These are phyloP conservation scores for Ornithorhynchus anatinus DNA, from an alignment of 2,113 vertebrate species.

Conservation along the genomic window DNA sequence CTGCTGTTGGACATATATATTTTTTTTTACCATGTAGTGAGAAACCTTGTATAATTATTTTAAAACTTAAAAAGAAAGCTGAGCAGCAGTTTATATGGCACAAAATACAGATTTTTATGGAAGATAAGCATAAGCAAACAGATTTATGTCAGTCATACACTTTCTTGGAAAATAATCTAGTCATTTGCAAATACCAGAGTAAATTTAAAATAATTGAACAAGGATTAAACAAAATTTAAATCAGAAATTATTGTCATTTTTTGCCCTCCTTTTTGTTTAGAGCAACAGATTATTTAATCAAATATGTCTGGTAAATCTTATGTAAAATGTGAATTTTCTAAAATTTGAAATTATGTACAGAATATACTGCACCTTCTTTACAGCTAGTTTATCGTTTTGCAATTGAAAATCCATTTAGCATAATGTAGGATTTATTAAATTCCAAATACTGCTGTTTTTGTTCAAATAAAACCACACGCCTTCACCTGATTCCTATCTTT, in stretches of 20 bases:
- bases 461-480: conserved; percentile 59
- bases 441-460: conserved; percentile 31
- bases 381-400: conserved; percentile 45
- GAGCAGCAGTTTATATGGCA: conserved; percentile 21
- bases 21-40: conserved; percentile 36
- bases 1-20: conserved; percentile 32
- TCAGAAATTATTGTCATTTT: background rate
- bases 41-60: conserved; percentile 49
- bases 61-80: conserved; percentile 27
- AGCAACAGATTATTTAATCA: conserved; percentile 26
- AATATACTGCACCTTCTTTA: conserved; percentile 46
- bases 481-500: conserved; percentile 7
- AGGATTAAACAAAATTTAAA: conserved; percentile 9
- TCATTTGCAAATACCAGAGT: background rate
- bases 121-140: conserved; percentile 20
- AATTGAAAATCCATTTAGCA: conserved; percentile 54
- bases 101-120: conserved; percentile 33
- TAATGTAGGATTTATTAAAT: conserved; percentile 48
- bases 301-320: conserved; percentile 49
- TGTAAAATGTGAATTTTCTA: conserved; percentile 63
- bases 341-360: conserved; percentile 60
- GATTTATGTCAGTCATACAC: conserved; percentile 35
- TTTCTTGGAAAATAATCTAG: conserved; percentile 7
- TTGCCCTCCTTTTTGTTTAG: conserved; percentile 28
- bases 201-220: conserved; percentile 39